Evolutionary conservation across 1,140 invertebrate species (phyloP).

Genomic region (Drosophila setifemur): DNA sequence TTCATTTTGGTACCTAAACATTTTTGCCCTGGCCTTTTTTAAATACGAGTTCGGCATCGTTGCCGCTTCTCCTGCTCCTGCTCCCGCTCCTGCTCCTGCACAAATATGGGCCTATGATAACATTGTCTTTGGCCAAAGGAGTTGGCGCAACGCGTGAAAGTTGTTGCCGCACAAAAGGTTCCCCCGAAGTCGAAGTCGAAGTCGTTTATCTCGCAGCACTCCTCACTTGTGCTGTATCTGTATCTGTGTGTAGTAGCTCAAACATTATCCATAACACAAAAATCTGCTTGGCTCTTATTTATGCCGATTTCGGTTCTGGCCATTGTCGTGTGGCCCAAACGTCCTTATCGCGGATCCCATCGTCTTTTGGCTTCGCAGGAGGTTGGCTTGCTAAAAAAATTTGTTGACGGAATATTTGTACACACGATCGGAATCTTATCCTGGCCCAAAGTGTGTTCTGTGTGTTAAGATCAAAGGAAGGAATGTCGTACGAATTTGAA

Average conservation of each 20-base stretch:
- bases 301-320: slow-evolving; percentile 30
- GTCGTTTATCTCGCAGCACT: slow-evolving; percentile 20
- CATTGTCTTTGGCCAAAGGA: slow-evolving; percentile 55
- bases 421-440: slow-evolving; percentile 19
- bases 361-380: slow-evolving; percentile 32
- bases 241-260: slow-evolving; percentile 33
- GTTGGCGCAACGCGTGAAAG: slow-evolving; percentile 60
- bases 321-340: slow-evolving; percentile 32
- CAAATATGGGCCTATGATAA: slow-evolving; percentile 76
- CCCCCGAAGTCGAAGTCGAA: too few species aligned
- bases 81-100: slow-evolving; percentile 40
- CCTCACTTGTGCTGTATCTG: slow-evolving; percentile 9
- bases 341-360: slow-evolving; percentile 45
- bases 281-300: slow-evolving; percentile 40
- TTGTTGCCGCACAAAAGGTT: slow-evolving; percentile 58
- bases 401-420: slow-evolving; percentile 43
- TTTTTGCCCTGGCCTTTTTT: slow-evolving; percentile 52
- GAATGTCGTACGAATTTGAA: slow-evolving; percentile 15
- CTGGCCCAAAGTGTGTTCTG: slow-evolving; percentile 2
- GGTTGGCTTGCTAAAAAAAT: slow-evolving; percentile 15
- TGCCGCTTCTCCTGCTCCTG: neutral
- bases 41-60: slow-evolving; percentile 41
- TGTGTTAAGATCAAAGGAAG: neutral
- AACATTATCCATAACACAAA: slow-evolving; percentile 34
- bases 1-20: slow-evolving; percentile 59